phyloP scores from a whole-genome alignment of 2,888 invertebrate species.

The Pristionchus exspectatus region DNA sequence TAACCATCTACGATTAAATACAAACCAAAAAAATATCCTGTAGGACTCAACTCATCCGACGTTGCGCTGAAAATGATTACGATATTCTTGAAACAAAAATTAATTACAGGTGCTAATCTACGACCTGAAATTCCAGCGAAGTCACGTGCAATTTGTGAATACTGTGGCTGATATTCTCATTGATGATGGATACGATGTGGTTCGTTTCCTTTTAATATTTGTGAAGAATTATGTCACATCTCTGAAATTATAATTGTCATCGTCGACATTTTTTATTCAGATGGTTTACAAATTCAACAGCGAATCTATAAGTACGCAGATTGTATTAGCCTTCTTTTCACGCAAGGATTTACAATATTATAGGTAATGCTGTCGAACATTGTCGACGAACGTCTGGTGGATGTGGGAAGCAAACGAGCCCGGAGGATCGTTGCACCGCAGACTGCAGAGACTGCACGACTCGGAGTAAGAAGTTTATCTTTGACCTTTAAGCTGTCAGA shows the following conservation, averaged over 20 bases:
- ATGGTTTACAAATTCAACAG: no score
- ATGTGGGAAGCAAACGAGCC: conserved; percentile 17
- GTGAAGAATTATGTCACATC: no score
- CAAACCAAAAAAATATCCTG: no score
- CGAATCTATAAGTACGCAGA: no score
- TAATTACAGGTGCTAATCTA: conserved; percentile 62
- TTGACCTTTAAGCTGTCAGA: background rate
- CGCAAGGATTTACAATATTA: background rate
- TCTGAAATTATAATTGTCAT: no score
- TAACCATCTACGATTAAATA: no score
- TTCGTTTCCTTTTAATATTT: conserved; percentile 52
- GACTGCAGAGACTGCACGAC: background rate
- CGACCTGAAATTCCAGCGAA: conserved; percentile 62
- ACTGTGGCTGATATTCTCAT: conserved; percentile 60
- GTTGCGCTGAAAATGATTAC: background rate
- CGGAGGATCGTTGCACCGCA: conserved; percentile 3
- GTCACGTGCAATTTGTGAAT: conserved; percentile 62
- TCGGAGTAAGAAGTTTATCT: conserved; percentile 7
- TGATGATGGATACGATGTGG: conserved; percentile 64
- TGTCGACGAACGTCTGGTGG: background rate
- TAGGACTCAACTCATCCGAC: no score
- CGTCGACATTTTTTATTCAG: no score
- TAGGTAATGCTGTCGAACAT: background rate
- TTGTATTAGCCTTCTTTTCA: no score
- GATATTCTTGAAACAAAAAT: background rate